These are phyloP conservation scores for Heliopora coerulea DNA, from an alignment of 92 coral and sea anemone species.

Conservation along the genomic window DNA sequence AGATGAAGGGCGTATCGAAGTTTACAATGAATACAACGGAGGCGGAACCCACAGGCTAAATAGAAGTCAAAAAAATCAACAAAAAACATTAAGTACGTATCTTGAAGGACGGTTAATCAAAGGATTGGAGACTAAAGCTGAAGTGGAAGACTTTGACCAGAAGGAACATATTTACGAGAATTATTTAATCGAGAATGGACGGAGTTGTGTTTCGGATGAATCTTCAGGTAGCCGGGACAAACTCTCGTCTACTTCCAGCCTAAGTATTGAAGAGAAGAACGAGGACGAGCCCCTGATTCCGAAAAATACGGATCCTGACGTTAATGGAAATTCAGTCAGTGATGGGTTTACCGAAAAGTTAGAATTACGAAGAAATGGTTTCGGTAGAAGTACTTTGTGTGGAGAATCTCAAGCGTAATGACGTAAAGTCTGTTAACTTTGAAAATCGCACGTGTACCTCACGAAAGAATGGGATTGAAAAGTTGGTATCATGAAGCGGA, in stretches of 20 bases:
- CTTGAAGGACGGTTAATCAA: conserved; percentile 17
- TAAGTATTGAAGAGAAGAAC: conserved; percentile 22
- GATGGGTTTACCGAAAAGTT: conserved; percentile 3
- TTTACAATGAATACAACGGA: not conserved
- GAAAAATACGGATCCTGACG: conserved; percentile 19
- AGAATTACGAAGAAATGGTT: not conserved
- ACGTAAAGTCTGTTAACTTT: too few relatives aligned
- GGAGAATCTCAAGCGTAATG: not conserved
- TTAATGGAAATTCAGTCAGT: conserved; percentile 23
- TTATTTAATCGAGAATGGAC: not conserved
- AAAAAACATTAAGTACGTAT: conserved; percentile 27
- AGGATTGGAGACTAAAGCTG: not conserved
- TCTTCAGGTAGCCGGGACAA: not conserved
- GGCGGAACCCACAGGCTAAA: not conserved
- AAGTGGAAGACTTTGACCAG: too few relatives aligned
- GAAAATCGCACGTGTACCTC: too few relatives aligned
- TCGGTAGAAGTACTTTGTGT: not conserved
- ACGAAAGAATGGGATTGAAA: too few relatives aligned
- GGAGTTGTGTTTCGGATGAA: not conserved
- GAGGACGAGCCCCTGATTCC: conserved; percentile 22
- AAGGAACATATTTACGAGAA: too few relatives aligned
- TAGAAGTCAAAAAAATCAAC: conserved; percentile 1
- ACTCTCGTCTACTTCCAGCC: conserved; percentile 18
- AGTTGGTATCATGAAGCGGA: too few relatives aligned
- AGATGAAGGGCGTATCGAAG: not conserved